Conservation (phyloP, 2,888 invertebrate species). For the Acanthosepion lycidas region DNA sequence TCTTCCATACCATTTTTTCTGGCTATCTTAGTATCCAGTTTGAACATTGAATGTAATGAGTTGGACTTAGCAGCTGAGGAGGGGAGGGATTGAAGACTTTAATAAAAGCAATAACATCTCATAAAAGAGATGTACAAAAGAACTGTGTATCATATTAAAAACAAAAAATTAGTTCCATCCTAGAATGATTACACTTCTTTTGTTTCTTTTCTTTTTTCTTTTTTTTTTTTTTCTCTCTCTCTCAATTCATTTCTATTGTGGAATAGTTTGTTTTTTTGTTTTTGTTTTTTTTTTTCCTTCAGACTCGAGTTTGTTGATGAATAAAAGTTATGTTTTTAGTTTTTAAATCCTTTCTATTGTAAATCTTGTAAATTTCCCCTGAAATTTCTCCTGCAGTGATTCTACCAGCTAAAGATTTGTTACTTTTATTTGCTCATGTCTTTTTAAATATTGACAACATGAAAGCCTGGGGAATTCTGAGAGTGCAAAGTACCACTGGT, state of each 20-base stretch:
- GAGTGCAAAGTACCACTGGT: neutral
- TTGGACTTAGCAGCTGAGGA: neutral
- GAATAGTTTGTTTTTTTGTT: neutral
- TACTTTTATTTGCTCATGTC: neutral
- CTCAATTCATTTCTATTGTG: neutral
- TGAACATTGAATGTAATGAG: constrained; percentile 33
- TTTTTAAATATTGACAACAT: neutral
- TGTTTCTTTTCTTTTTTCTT: neutral
- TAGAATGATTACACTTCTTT: neutral
- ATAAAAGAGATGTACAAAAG: neutral
- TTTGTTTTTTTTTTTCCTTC: neutral
- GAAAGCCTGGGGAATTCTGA: constrained; percentile 33
- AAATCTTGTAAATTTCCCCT: constrained; percentile 18
- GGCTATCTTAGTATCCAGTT: neutral
- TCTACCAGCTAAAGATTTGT: neutral
- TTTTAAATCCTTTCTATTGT: neutral
- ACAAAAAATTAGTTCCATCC: neutral
- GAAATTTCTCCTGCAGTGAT: neutral
- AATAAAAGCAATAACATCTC: constrained; percentile 2
- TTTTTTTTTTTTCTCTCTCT: neutral
- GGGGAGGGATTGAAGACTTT: neutral
- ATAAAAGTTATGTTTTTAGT: neutral
- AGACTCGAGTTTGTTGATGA: neutral
- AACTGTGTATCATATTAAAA: constrained; percentile 1
- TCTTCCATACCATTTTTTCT: neutral